Percentiles rank a stretch among this genome's conserved stretches.
Conservation (phyloP, 2,797 vertebrate species). For the Crossoptilon crossoptilon region DNA sequence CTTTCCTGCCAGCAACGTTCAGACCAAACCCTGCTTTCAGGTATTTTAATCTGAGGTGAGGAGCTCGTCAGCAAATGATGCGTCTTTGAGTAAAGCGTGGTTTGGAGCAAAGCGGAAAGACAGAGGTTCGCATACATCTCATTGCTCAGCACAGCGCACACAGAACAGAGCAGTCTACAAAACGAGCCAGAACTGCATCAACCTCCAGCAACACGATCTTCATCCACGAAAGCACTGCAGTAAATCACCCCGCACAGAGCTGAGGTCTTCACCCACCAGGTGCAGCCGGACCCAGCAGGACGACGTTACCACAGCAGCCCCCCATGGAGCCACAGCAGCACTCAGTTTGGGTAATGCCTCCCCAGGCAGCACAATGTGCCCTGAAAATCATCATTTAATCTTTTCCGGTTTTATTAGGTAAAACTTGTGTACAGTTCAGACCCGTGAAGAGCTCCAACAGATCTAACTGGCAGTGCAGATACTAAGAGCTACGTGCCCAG, state of each 20-base stretch:
- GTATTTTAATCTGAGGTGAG: not conserved
- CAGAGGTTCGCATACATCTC: not conserved
- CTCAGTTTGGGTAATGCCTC: not conserved
- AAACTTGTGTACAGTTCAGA: not conserved
- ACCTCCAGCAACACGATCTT: not conserved
- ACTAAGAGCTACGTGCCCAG: fast-evolving
- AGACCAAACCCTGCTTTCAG: not conserved
- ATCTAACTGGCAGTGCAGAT: not conserved
- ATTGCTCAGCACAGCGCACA: fast-evolving
- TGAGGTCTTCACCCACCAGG: fast-evolving
- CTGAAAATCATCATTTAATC: not conserved
- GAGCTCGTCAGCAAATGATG: not conserved
- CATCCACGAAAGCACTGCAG: fast-evolving
- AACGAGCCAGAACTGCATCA: not conserved
- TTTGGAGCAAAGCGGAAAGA: not conserved
- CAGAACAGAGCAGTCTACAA: not conserved
- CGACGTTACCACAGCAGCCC: not conserved
- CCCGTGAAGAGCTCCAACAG: fast-evolving
- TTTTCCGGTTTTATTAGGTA: not conserved
- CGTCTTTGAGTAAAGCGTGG: not conserved
- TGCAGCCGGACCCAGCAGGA: not conserved
- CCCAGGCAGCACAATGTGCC: too few relatives aligned
- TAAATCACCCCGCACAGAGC: too few relatives aligned
- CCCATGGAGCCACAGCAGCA: not conserved
- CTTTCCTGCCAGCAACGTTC: not conserved